phyloP scores from a whole-genome alignment of 2,113 vertebrate genomes.

The human region GRCh38 chr1:182050001-182050500 shows the following conservation, averaged over 20 bases:
- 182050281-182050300: neutral
- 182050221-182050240: neutral
- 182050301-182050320: neutral
- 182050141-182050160: neutral
- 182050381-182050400: neutral
- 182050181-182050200: neutral
- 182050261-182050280: neutral
- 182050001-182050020: neutral
- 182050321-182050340: neutral
- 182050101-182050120: neutral
- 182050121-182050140: neutral
- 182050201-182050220: neutral
- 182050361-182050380: neutral
- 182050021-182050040: neutral
- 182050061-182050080: neutral
- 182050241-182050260: neutral
- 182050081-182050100: neutral
- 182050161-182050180: neutral
- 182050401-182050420: neutral
- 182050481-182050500: neutral
- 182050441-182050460: neutral
- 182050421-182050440: neutral
- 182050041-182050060: neutral
- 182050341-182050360: neutral
- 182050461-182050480: neutral